Conservation (phyloP, 2,888 invertebrate species). For the Caenorhabditis japonica region DNA sequence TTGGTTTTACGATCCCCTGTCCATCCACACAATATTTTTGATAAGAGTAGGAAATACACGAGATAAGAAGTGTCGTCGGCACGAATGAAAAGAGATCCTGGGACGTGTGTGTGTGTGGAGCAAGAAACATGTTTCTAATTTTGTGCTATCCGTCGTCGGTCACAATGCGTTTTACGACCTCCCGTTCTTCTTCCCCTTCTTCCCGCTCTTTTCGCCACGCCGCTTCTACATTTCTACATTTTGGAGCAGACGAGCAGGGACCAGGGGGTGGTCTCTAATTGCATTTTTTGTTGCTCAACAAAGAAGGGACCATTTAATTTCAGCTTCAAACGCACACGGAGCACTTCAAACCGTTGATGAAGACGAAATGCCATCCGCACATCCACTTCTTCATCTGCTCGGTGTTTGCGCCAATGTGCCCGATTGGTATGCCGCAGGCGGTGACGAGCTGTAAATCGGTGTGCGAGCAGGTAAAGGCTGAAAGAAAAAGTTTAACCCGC, state of each 20-base stretch:
- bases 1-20: too few species aligned
- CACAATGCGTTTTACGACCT: constrained; percentile 43
- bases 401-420: constrained; percentile 91
- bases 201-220: constrained; percentile 27
- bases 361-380: constrained; percentile 75
- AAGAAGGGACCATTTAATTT: constrained; percentile 34
- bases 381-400: constrained; percentile 87
- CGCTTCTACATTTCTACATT: constrained; percentile 45
- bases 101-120: neutral
- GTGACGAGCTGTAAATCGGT: constrained; percentile 89
- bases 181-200: constrained; percentile 42
- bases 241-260: constrained; percentile 3
- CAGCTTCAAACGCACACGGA: constrained; percentile 74
- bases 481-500: neutral
- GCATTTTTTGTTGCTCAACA: constrained; percentile 41
- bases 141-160: constrained; percentile 14
- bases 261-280: constrained; percentile 34
- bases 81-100: constrained; percentile 11
- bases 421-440: constrained; percentile 83
- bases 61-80: too few species aligned
- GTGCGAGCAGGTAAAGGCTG: constrained; percentile 82
- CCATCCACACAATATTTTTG: too few species aligned
- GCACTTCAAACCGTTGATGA: constrained; percentile 76
- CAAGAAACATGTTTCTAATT: constrained; percentile 45
- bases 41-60: too few species aligned